phyloP scores from a whole-genome alignment of 2,113 vertebrate species.

The Coptodon rendalli region DNA sequence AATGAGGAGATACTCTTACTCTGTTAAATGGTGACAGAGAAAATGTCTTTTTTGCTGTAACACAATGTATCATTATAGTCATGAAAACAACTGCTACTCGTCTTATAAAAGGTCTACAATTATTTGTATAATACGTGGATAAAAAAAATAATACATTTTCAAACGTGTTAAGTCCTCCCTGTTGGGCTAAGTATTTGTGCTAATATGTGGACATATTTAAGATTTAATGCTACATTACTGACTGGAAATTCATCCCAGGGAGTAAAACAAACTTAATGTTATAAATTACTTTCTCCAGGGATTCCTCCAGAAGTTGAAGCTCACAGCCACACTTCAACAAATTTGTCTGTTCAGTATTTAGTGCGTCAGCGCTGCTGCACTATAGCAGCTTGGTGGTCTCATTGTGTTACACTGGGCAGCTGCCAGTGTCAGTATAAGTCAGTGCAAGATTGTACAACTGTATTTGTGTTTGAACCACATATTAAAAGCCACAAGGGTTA shows the following conservation, averaged over 20 bases:
- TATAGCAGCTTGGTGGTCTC: not conserved
- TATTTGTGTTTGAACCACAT: constrained; percentile 20
- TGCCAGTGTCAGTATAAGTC: constrained; percentile 5
- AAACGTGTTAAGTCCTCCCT: not conserved
- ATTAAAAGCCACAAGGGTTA: constrained; percentile 31
- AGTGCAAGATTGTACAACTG: constrained; percentile 14
- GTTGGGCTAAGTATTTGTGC: not conserved
- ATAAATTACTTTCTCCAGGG: not conserved
- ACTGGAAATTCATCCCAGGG: not conserved
- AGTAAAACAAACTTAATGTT: not conserved
- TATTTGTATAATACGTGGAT: fast-evolving
- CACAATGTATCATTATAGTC: not conserved
- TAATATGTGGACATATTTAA: not conserved
- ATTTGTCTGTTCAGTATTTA: not conserved
- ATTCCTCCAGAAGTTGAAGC: not conserved
- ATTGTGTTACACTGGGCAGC: constrained; percentile 18
- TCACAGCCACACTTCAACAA: not conserved
- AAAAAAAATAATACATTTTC: not conserved
- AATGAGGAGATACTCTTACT: not conserved
- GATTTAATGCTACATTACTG: not conserved
- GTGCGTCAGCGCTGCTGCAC: not conserved
- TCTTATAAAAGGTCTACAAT: not conserved
- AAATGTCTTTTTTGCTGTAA: not conserved
- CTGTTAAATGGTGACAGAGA: not conserved
- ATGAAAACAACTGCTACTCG: not conserved